Conservation (phyloP, 2,888 invertebrate species). For the Callyntrura guangdongensis region DNA sequence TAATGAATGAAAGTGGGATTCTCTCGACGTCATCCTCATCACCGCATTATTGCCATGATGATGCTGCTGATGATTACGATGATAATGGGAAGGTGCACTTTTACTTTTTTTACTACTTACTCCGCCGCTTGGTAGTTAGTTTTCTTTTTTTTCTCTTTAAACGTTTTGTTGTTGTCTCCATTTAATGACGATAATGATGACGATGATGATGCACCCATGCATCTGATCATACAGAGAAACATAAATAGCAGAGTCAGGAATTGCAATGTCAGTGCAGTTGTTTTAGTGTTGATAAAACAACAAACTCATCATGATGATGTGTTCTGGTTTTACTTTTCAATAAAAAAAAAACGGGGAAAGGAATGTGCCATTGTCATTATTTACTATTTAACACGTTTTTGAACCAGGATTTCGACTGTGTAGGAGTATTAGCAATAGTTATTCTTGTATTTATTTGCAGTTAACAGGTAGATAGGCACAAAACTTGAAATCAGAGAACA, state of each 20-base stretch:
- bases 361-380: constrained; percentile 75
- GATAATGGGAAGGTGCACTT: constrained; percentile 61
- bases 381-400: constrained; percentile 65
- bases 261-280: not conserved
- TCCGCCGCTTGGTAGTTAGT: not conserved
- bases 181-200: constrained; percentile 47
- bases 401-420: not conserved
- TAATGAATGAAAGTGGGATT: constrained; percentile 82
- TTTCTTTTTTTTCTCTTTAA: constrained; percentile 16
- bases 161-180: constrained; percentile 67
- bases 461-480: not conserved
- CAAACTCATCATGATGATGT: constrained; percentile 64
- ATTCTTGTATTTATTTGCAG: constrained; percentile 11
- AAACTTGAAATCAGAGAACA: not conserved
- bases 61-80: constrained; percentile 38
- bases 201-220: constrained; percentile 69
- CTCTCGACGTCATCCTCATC: constrained; percentile 70
- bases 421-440: not conserved
- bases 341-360: constrained; percentile 18
- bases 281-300: constrained; percentile 39
- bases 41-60: constrained; percentile 40
- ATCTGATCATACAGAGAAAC: not conserved
- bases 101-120: constrained; percentile 17
- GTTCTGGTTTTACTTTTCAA: constrained; percentile 46
- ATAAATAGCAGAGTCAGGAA: not conserved